phyloP scores from a whole-genome alignment of 2,797 vertebrate species.

The Gymnopithys bicolor region DNA sequence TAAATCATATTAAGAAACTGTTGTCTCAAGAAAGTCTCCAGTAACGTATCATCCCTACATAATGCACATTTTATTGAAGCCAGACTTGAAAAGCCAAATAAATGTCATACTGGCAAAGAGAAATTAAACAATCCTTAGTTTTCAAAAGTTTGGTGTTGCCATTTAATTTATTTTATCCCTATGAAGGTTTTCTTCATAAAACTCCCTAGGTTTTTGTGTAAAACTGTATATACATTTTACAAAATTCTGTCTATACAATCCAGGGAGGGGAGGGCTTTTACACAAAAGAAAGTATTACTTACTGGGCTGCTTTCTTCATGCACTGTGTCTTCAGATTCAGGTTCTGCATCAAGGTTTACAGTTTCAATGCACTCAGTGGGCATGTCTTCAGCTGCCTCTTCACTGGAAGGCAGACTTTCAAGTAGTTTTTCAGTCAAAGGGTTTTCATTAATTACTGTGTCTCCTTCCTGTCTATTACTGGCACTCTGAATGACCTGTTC shows the following conservation, averaged over 20 bases:
- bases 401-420: background rate
- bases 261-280: background rate
- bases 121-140: background rate
- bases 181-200: background rate
- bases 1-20: background rate
- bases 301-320: constrained; percentile 65
- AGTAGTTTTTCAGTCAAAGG: constrained; percentile 4
- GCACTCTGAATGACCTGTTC: background rate
- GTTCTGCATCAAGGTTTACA: constrained; percentile 86
- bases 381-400: background rate
- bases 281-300: constrained; percentile 29
- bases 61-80: background rate
- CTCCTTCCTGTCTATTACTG: background rate
- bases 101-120: background rate
- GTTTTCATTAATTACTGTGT: background rate
- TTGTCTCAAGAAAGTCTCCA: background rate
- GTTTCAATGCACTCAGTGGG: constrained; percentile 84
- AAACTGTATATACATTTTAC: background rate
- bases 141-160: background rate
- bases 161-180: background rate
- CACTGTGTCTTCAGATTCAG: constrained; percentile 51
- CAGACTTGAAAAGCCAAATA: background rate
- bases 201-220: background rate
- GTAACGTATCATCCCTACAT: background rate
- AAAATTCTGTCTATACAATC: background rate